A percentile compares a stretch with the other conserved stretches of the same genome.
Conservation (phyloP, 2,797 vertebrate species). For the Aphelocoma californica region DNA sequence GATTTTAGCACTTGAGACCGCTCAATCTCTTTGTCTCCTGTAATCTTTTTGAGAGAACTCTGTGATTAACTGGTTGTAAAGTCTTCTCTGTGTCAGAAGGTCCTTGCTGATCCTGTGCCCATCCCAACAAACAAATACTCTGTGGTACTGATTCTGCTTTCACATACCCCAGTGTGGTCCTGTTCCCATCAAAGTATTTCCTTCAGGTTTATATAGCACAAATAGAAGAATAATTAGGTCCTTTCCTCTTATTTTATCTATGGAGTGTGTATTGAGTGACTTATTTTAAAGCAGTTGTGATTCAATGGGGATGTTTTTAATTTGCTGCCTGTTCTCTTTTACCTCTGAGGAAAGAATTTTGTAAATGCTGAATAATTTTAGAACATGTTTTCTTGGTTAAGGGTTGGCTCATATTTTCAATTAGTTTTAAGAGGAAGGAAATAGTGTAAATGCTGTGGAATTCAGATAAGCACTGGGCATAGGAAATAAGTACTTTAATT, state of each 20-base stretch:
- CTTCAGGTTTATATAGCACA: not conserved
- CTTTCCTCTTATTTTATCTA: conserved; percentile 30
- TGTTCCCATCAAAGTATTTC: not conserved
- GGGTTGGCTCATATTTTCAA: conserved; percentile 72
- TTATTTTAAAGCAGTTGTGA: conserved; percentile 27
- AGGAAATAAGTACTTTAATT: conserved; percentile 63
- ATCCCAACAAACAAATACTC: not conserved
- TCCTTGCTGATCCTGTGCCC: not conserved
- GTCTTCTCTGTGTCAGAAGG: not conserved
- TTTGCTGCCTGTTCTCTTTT: conserved; percentile 71
- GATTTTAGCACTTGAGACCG: not conserved
- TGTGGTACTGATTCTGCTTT: not conserved
- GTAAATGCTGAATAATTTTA: conserved; percentile 74
- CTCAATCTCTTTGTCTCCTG: not conserved
- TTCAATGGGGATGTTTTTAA: conserved; percentile 69
- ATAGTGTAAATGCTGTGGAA: conserved; percentile 72
- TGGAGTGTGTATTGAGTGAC: not conserved
- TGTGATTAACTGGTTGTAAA: not conserved
- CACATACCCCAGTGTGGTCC: not conserved
- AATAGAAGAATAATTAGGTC: conserved; percentile 38
- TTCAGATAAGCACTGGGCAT: conserved; percentile 65
- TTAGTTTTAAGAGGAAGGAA: conserved; percentile 75
- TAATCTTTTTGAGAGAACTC: not conserved
- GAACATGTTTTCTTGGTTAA: conserved; percentile 76
- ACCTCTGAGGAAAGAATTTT: conserved; percentile 70